Evolutionary conservation across 2,797 vertebrate species (phyloP), one percentile per base, ranked within the genome.

Genomic region (Harpagifer antarcticus): DNA sequence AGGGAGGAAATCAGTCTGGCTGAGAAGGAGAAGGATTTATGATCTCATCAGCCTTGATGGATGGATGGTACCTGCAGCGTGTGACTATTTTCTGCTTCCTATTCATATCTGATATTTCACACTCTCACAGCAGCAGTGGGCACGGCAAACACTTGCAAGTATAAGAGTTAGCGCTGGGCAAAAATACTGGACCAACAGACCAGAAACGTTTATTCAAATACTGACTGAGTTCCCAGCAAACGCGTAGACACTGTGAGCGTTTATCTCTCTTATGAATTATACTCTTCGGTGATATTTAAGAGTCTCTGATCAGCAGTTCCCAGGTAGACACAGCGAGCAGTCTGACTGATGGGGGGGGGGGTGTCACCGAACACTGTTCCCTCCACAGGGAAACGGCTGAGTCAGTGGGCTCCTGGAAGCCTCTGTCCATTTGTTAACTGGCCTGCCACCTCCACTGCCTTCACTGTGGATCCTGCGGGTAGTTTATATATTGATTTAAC

Each of bases 401-500:
- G 90, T 95, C 89, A 94, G 92, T 81, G 31, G 78, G 78, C 86
- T 86, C 75, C 4, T 12, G 37, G 76, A 78, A 83, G 87, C 84
- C 48, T 62, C 48, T 49, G 71, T 88, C 93, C 92, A 93, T 95
- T 94, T 88, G 86, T 95, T 93, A 92, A 88, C 86, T 86, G 16
- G 79, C 83, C 82, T 89, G 93, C 94, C 93, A 87, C 84, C 82
- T 92, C 86, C 74, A 48, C 89, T 84, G 84, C 88, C 91, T 86
- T 72, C 73, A 56, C 87, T 60, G 91, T 90, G 90, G 88, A 93
- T 86, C 87, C 88, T 82, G 83, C 64, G 73, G 89, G 91, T 92
- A 91, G 90, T 94, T 95, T 93, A 92, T 93, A 88, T 93, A 95
- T 94, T 93, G 94, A 95, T 94, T 94, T 92, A 94, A 90, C 90